These are phyloP conservation scores for Hoplostethus mediterraneus DNA, from an alignment of 2,797 vertebrate genomes.

Conservation along the genomic window DNA sequence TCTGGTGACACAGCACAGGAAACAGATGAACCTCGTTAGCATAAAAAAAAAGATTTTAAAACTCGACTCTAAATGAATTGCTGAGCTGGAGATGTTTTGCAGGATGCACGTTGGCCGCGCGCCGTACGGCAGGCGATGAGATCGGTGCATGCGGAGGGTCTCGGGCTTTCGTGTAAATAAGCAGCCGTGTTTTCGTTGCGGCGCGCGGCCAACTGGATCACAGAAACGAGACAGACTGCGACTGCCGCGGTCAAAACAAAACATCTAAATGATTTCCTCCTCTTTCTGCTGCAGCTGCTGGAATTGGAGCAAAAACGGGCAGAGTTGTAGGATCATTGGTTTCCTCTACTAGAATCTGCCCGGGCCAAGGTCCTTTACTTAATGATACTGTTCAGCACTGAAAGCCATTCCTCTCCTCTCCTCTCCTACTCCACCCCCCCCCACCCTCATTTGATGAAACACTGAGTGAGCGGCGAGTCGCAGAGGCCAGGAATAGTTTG, in stretches of 20 bases:
- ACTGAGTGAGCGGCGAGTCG: constrained; percentile 49
- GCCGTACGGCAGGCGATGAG: no score
- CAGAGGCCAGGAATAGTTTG: constrained; percentile 35
- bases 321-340: constrained; percentile 16
- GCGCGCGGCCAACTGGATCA: constrained; percentile 52
- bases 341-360: constrained; percentile 35
- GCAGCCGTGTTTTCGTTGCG: constrained; percentile 46
- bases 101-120: neutral
- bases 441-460: constrained; percentile 64
- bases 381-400: constrained; percentile 57
- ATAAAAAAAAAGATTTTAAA: no score
- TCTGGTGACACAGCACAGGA: no score
- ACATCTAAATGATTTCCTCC: constrained; percentile 67
- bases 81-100: neutral
- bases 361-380: constrained; percentile 61
- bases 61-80: neutral
- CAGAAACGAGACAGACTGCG: constrained; percentile 40
- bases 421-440: constrained; percentile 2
- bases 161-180: constrained; percentile 40
- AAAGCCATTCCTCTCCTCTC: constrained; percentile 26
- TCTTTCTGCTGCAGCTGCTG: constrained; percentile 66
- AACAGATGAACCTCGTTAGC: no score
- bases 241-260: constrained; percentile 52
- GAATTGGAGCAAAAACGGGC: constrained; percentile 57
- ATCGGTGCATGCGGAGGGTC: constrained; percentile 5